Conservation (phyloP, 1,140 invertebrate species). For the Teleopsis dalmanni region DNA sequence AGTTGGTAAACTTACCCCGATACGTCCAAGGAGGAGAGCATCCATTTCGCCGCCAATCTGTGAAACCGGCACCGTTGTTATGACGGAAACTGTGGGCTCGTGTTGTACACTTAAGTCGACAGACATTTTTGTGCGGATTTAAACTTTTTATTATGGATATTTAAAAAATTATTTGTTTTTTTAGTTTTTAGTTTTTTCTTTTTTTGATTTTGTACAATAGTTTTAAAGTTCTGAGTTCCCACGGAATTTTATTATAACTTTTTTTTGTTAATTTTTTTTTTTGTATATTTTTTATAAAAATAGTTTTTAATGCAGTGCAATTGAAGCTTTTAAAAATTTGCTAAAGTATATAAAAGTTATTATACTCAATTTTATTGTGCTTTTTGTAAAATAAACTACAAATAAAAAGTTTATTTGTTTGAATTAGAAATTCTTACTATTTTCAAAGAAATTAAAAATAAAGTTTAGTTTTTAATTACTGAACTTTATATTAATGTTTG, state of each 20-base stretch:
- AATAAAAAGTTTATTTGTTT: no score
- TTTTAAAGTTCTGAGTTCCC: background rate
- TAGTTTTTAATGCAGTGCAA: background rate
- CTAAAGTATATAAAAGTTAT: no score
- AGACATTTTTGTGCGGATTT: constrained; percentile 30
- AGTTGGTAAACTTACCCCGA: constrained; percentile 63
- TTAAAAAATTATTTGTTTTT: background rate
- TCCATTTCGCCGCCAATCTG: constrained; percentile 63
- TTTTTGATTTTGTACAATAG: background rate
- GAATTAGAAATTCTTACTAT: no score
- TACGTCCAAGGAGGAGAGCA: constrained; percentile 61
- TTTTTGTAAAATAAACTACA: no score
- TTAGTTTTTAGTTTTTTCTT: background rate
- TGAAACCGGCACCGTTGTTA: constrained; percentile 43
- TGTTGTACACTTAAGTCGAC: constrained; percentile 36
- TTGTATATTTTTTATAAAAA: constrained; percentile 7
- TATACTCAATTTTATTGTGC: no score
- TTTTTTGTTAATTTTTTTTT: constrained; percentile 2
- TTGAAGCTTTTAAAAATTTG: no score
- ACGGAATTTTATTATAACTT: background rate
- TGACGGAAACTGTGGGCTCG: constrained; percentile 39
- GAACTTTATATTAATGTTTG: no score
- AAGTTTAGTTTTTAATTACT: no score
- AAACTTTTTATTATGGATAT: no score
- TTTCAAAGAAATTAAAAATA: no score